These are phyloP conservation scores for Andrena hattorfiana DNA, from an alignment of 2,888 invertebrate genomes.

Conservation along the genomic window DNA sequence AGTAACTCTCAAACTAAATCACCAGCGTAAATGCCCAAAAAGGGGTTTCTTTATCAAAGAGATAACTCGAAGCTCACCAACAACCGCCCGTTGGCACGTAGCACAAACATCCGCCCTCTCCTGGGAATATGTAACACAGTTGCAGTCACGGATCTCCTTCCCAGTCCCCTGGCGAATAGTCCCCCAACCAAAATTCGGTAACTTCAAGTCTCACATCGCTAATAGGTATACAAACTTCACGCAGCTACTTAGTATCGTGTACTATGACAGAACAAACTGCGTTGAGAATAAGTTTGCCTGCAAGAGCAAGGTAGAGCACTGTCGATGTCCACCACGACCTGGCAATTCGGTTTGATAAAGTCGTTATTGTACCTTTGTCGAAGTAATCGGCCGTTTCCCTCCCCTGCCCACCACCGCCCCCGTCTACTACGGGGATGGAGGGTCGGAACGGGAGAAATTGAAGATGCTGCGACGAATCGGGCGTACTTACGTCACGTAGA, in stretches of 20 bases:
- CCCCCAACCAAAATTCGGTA: neutral
- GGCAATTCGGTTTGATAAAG: conserved; percentile 28
- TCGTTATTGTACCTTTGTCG: conserved; percentile 9
- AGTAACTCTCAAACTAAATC: no score
- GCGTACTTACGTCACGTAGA: conserved; percentile 58
- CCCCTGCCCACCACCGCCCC: neutral
- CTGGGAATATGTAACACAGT: neutral
- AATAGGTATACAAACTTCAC: neutral
- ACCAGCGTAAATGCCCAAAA: neutral
- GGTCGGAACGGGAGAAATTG: conserved; percentile 19
- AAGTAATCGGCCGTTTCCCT: conserved; percentile 24
- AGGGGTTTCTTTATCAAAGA: neutral
- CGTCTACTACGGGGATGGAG: neutral
- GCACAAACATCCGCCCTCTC: neutral
- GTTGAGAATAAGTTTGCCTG: neutral
- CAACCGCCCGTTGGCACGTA: neutral
- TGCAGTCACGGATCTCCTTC: neutral
- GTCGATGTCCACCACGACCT: neutral
- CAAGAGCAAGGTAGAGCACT: neutral
- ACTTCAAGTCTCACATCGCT: neutral
- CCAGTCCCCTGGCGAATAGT: neutral
- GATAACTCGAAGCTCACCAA: neutral
- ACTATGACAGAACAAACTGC: neutral
- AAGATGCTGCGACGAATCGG: conserved; percentile 35
- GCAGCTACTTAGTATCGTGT: neutral